Base-by-base conservation (phyloP, 2,797 vertebrate species). In the Brachymystax lenok region DNA sequence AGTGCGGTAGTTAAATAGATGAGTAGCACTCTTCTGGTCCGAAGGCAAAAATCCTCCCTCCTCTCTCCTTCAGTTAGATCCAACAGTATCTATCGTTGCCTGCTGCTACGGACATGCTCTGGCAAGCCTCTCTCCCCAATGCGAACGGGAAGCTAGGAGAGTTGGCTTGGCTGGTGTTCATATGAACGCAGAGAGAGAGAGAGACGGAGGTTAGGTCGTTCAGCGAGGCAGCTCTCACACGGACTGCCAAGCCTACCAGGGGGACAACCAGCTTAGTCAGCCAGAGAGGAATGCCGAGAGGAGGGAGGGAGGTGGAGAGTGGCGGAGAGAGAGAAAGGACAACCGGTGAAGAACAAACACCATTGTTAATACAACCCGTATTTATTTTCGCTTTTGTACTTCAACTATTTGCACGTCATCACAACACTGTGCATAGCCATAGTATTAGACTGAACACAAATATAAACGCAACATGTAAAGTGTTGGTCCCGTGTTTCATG, bases 21-120 rank as follows among this genome's bases (percentile, higher is more conserved):
- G 13, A 10, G 59, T 21, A 46, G 40, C 12, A 46, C 40, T 46
- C 10, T 12, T 61, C 21, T 21, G 1, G 14, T 67, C 4, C 13
- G 64, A 17, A 14, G 64, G 27, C 16, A 19, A 19, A 2, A 2
- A 5, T 35, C 8, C 8, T 75, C 46, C 46, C 77, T 52, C 46
- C 68, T 69, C 14, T 13, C 14, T 17, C 6, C 21, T 27, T 27
- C 46, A 3, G 50, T 56, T 61, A 61, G 10, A 24, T 21, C 59
- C 59, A 24, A 61, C 6, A 1, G n/a, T 12, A 46, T 28, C 16
- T 19, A 16, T 10, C 82, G 91, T 86, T 82, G 85, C 92, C 91
- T 82, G 92, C 92, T 91, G 93, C 93, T 85, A 92, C 90, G 93
- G 92, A 96, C 96, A 96, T 94, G 96, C 95, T 95, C 92, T 88